A percentile compares a stretch with the other conserved stretches of the same genome.
phyloP scores from a whole-genome alignment of 2,113 vertebrate genomes.

The Dicrurus megarhynchus region DNA sequence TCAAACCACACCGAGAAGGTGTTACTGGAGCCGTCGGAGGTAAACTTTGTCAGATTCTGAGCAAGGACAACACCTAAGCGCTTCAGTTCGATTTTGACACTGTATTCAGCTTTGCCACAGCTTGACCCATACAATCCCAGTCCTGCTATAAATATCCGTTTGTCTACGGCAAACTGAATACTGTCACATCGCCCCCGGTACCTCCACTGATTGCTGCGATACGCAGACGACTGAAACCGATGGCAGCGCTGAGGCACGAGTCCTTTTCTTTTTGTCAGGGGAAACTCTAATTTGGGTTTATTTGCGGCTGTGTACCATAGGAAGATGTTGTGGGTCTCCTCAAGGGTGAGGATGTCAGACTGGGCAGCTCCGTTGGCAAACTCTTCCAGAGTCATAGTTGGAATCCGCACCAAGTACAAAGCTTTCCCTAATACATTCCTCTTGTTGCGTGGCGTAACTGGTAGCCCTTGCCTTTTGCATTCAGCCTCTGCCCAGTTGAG shows the following conservation, averaged over 20 bases:
- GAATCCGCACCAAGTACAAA: slow-evolving; percentile 89
- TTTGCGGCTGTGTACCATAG: slow-evolving; percentile 94
- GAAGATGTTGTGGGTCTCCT: slow-evolving; percentile 93
- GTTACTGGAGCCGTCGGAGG: slow-evolving; percentile 91
- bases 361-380: slow-evolving; percentile 94
- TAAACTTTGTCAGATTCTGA: slow-evolving; percentile 86
- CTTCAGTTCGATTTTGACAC: slow-evolving; percentile 92
- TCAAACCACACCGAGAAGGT: slow-evolving; percentile 95
- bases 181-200: slow-evolving; percentile 96
- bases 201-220: slow-evolving; percentile 97
- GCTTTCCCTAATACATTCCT: slow-evolving; percentile 86
- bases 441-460: slow-evolving; percentile 76
- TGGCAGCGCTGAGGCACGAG: slow-evolving; percentile 86
- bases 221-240: slow-evolving; percentile 92
- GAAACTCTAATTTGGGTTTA: slow-evolving; percentile 90
- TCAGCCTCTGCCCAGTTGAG: slow-evolving; percentile 91
- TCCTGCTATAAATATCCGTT: slow-evolving; percentile 90
- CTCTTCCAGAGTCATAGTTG: slow-evolving; percentile 93
- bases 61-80: slow-evolving; percentile 86
- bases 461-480: slow-evolving; percentile 85
- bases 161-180: slow-evolving; percentile 96
- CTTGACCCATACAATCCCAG: slow-evolving; percentile 94
- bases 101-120: slow-evolving; percentile 89
- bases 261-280: slow-evolving; percentile 81
- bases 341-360: slow-evolving; percentile 90